Evolutionary conservation across 64 coral and sea anemone species (phyloP).

Genomic region (Actinia equina): DNA sequence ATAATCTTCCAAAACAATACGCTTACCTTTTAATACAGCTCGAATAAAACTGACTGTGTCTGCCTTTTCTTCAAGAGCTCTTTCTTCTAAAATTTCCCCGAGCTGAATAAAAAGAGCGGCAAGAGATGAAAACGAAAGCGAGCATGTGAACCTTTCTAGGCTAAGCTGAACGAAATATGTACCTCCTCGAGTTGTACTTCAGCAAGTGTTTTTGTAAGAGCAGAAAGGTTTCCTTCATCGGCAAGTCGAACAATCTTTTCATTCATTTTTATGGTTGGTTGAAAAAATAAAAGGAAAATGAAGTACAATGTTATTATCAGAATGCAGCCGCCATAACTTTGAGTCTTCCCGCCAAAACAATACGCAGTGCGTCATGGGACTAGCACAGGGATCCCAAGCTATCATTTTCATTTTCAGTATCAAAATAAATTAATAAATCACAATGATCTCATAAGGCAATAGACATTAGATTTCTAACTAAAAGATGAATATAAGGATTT

Average conservation of each 20-base stretch:
- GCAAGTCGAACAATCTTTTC: conserved; percentile 71
- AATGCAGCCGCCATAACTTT: neutral
- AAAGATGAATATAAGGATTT: neutral
- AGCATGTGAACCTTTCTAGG: neutral
- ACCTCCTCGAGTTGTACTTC: conserved; percentile 67
- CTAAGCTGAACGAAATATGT: conserved; percentile 6
- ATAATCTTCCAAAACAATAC: neutral
- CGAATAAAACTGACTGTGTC: conserved; percentile 68
- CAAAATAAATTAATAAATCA: no score
- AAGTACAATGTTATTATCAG: neutral
- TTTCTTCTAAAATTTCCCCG: conserved; percentile 48
- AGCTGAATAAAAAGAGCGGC: conserved; percentile 28
- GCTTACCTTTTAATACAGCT: conserved; percentile 71
- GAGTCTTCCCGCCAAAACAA: neutral
- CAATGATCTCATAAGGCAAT: neutral
- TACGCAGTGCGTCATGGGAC: conserved; percentile 15
- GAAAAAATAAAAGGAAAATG: neutral
- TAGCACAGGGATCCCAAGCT: conserved; percentile 26
- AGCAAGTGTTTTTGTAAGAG: conserved; percentile 42
- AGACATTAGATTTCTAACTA: neutral
- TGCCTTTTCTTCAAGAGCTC: conserved; percentile 62
- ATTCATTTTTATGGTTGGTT: conserved; percentile 47
- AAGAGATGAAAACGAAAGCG: neutral
- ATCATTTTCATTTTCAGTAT: neutral
- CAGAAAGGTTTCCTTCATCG: conserved; percentile 59